Evolutionary conservation across 2,888 invertebrate genomes (phyloP).

Genomic region (Pandemis corylana): DNA sequence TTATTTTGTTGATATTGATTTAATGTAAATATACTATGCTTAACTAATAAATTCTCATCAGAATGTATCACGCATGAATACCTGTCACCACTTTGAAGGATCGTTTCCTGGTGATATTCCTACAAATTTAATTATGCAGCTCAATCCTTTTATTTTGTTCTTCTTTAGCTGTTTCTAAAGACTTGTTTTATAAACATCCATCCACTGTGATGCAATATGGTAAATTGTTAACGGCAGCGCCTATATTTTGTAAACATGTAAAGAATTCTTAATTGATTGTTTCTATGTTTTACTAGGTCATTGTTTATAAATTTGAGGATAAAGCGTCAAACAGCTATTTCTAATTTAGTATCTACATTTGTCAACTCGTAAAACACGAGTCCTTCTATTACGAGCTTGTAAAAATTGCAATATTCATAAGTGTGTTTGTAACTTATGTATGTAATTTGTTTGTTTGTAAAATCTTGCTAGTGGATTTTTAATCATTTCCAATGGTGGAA

Average conservation of each 20-base stretch:
- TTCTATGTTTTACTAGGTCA: background rate
- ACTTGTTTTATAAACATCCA: background rate
- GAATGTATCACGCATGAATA: conserved; percentile 66
- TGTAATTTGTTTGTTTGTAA: no score
- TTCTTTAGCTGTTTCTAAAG: background rate
- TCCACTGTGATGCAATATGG: background rate
- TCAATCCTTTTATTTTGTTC: background rate
- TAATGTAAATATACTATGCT: conserved; percentile 34
- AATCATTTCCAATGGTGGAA: no score
- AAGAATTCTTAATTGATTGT: conserved; percentile 30
- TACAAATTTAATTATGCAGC: conserved; percentile 41
- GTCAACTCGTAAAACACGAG: no score
- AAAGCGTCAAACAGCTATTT: background rate
- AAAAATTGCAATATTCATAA: no score
- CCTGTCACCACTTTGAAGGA: conserved; percentile 64
- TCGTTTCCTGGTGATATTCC: conserved; percentile 58
- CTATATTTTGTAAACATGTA: conserved; percentile 33
- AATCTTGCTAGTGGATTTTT: no score
- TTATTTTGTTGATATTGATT: background rate
- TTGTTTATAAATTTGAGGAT: background rate
- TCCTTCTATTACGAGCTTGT: no score
- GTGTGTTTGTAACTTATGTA: no score
- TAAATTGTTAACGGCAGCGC: conserved; percentile 28
- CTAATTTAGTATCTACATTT: background rate
- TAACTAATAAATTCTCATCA: conserved; percentile 61